Percentiles rank a stretch among this genome's conserved stretches.
phyloP scores from a whole-genome alignment of 2,888 invertebrate genomes.

The Thelaira solivaga region DNA sequence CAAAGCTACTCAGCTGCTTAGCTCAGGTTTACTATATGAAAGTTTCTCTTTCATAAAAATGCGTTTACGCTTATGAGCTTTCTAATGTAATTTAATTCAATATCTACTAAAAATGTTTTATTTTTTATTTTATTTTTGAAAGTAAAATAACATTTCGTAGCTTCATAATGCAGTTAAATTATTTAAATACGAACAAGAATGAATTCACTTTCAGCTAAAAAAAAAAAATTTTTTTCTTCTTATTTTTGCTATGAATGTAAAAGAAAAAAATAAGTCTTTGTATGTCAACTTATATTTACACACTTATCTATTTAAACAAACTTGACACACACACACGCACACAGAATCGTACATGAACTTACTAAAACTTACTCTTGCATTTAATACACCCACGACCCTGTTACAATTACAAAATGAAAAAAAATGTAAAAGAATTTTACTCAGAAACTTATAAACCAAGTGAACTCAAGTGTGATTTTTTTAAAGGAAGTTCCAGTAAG shows the following conservation, averaged over 20 bases:
- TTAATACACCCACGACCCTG: constrained; percentile 27
- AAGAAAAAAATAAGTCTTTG: constrained; percentile 9
- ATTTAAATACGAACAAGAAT: constrained; percentile 22
- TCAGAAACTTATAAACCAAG: constrained; percentile 7
- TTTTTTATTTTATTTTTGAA: neutral
- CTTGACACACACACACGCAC: neutral
- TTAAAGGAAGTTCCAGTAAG: no score
- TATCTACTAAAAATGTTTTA: no score
- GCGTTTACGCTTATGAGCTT: neutral
- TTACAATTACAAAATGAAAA: constrained; percentile 2
- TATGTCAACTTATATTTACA: constrained; percentile 34
- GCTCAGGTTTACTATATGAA: neutral
- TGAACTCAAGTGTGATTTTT: neutral
- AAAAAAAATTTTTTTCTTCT: neutral
- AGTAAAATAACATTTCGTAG: constrained; percentile 17
- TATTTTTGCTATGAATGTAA: neutral
- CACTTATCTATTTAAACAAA: constrained; percentile 20
- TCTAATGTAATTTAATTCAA: constrained; percentile 20
- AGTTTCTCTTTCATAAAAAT: neutral
- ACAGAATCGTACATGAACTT: neutral
- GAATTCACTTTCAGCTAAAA: constrained; percentile 29
- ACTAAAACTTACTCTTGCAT: no score
- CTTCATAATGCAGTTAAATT: constrained; percentile 43
- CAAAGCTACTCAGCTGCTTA: neutral
- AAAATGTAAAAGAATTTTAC: neutral